Evolutionary conservation across 2,888 invertebrate species (phyloP).

Genomic region (Creontiades dilutus): DNA sequence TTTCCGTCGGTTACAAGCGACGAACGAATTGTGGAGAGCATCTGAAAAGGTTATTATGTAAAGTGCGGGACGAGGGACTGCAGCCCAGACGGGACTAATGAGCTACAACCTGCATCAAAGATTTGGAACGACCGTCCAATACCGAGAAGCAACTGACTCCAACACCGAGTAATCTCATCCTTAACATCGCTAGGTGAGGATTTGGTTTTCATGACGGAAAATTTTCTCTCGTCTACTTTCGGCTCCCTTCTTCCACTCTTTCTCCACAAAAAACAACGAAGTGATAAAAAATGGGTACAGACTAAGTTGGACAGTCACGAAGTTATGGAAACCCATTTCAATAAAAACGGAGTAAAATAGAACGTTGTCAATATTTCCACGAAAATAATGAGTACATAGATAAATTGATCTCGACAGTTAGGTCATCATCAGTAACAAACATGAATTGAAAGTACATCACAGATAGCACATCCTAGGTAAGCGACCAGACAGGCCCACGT

Average conservation of each 20-base stretch:
- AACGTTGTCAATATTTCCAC: too few species aligned
- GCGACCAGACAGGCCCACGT: too few species aligned
- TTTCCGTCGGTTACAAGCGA: neutral
- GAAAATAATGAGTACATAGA: too few species aligned
- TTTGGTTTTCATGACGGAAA: slow-evolving; percentile 30
- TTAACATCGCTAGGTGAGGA: neutral
- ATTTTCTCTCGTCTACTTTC: neutral
- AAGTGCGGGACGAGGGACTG: slow-evolving; percentile 31
- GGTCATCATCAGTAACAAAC: too few species aligned
- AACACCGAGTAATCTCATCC: neutral
- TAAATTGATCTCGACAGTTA: too few species aligned
- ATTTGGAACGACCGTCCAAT: slow-evolving; percentile 34
- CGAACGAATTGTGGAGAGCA: neutral
- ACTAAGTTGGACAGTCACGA: too few species aligned
- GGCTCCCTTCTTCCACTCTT: neutral
- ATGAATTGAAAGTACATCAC: too few species aligned
- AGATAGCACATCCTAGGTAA: too few species aligned
- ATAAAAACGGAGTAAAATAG: too few species aligned
- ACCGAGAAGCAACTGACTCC: neutral
- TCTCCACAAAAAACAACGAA: too few species aligned
- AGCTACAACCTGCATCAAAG: slow-evolving; percentile 52
- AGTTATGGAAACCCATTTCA: too few species aligned
- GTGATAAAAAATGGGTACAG: too few species aligned
- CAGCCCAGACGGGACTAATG: slow-evolving; percentile 47
- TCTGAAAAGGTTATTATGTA: slow-evolving; percentile 37